A percentile compares a stretch with the other conserved stretches of the same genome.
Evolutionary conservation across 2,113 vertebrate species (phyloP).

Genomic region (Ctenomys sociabilis): DNA sequence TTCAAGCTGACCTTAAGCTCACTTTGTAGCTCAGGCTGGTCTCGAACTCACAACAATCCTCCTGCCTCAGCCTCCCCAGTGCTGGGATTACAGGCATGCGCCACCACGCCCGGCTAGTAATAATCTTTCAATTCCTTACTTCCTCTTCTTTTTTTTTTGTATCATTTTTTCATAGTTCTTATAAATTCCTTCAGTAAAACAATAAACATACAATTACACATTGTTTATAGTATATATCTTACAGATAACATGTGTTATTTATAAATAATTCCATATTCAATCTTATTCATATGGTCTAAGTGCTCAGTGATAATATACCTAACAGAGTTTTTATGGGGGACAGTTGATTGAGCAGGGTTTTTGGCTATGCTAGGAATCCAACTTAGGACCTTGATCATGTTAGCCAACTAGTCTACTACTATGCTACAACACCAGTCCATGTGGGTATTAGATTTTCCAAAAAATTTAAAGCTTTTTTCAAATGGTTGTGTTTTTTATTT

Average conservation of each 20-base stretch:
- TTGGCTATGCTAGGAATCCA: not conserved
- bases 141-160: not conserved
- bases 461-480: not conserved
- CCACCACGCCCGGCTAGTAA: too few relatives aligned
- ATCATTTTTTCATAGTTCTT: not conserved
- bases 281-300: conserved; percentile 18
- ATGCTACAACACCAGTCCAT: not conserved
- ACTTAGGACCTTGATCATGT: not conserved
- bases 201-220: not conserved
- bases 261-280: not conserved
- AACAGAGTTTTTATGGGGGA: not conserved
- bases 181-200: not conserved
- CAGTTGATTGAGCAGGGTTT: not conserved
- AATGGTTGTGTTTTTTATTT: not conserved
- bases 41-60: too few relatives aligned
- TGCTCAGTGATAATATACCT: not conserved
- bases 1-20: too few relatives aligned
- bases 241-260: not conserved
- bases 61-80: too few relatives aligned
- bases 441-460: not conserved
- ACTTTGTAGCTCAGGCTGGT: too few relatives aligned
- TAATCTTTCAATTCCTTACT: not conserved
- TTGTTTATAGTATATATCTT: not conserved
- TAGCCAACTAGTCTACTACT: not conserved
- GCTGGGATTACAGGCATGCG: too few relatives aligned